These are phyloP conservation scores for Aporophyla lueneburgensis DNA, from an alignment of 2,888 invertebrate genomes.

Conservation along the genomic window DNA sequence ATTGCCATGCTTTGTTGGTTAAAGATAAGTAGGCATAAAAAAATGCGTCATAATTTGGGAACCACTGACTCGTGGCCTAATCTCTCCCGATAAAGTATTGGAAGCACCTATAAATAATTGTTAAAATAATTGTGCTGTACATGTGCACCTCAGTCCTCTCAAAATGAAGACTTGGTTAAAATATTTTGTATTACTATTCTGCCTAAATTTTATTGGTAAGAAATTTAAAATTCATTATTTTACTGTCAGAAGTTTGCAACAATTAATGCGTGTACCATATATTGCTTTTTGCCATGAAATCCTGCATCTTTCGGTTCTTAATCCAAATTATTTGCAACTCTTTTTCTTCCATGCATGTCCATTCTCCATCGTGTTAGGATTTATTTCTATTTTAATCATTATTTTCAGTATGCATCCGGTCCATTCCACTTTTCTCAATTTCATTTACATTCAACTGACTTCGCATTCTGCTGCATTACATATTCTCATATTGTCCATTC, in stretches of 20 bases:
- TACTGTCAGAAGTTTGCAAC: background rate
- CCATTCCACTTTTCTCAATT: background rate
- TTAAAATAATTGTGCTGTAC: background rate
- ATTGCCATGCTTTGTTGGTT: background rate
- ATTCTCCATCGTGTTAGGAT: background rate
- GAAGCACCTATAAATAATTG: slow-evolving; percentile 11
- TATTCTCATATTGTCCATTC: background rate
- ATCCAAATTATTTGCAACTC: background rate
- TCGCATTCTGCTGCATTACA: background rate
- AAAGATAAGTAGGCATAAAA: no score
- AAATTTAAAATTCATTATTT: background rate
- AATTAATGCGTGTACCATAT: background rate
- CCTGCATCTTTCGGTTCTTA: no score
- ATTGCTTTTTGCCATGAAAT: background rate
- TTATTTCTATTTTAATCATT: background rate
- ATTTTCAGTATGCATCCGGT: background rate
- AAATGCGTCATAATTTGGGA: background rate
- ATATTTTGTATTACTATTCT: slow-evolving; percentile 22
- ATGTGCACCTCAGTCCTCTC: background rate
- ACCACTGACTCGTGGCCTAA: slow-evolving; percentile 19
- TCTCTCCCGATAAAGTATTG: background rate
- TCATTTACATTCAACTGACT: background rate
- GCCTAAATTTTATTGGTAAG: slow-evolving; percentile 22
- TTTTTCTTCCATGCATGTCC: background rate
- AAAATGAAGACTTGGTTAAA: slow-evolving; percentile 27